phyloP scores from a whole-genome alignment of 2,888 invertebrate genomes.

The Leptopilina syphax region DNA sequence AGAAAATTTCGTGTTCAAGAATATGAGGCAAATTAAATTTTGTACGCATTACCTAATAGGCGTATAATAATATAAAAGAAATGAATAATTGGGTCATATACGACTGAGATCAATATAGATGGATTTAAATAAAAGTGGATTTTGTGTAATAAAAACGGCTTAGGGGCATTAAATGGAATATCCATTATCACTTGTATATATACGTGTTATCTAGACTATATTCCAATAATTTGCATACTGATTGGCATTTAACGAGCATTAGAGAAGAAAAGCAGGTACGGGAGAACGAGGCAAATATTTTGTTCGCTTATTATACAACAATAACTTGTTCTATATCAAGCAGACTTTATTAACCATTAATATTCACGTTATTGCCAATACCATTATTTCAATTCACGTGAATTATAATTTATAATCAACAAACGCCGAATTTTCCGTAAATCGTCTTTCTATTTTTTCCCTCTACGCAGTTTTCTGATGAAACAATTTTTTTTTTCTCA shows the following conservation, averaged over 20 bases:
- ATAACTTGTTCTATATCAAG: slow-evolving; percentile 16
- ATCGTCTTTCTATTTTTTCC: no score
- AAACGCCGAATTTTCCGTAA: no score
- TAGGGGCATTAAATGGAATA: slow-evolving; percentile 28
- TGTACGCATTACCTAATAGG: neutral
- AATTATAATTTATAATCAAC: neutral
- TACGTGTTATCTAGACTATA: neutral
- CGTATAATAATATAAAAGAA: neutral
- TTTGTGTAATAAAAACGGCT: slow-evolving; percentile 30
- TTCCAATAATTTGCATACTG: slow-evolving; percentile 24
- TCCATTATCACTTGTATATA: slow-evolving; percentile 21
- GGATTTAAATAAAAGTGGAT: slow-evolving; percentile 9
- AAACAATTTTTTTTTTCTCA: no score
- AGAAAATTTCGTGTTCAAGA: no score
- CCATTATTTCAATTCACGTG: neutral
- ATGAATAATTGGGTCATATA: slow-evolving; percentile 26
- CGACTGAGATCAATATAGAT: neutral
- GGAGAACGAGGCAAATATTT: slow-evolving; percentile 7
- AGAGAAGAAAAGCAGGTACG: slow-evolving; percentile 4
- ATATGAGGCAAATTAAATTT: neutral
- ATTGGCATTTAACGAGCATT: slow-evolving; percentile 36
- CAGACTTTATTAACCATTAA: slow-evolving; percentile 20
- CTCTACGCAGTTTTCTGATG: no score
- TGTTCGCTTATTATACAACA: slow-evolving; percentile 19
- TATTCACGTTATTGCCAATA: neutral